These are phyloP conservation scores for Anisognathus igniventris DNA, from an alignment of 2,797 vertebrate genomes.

Conservation along the genomic window DNA sequence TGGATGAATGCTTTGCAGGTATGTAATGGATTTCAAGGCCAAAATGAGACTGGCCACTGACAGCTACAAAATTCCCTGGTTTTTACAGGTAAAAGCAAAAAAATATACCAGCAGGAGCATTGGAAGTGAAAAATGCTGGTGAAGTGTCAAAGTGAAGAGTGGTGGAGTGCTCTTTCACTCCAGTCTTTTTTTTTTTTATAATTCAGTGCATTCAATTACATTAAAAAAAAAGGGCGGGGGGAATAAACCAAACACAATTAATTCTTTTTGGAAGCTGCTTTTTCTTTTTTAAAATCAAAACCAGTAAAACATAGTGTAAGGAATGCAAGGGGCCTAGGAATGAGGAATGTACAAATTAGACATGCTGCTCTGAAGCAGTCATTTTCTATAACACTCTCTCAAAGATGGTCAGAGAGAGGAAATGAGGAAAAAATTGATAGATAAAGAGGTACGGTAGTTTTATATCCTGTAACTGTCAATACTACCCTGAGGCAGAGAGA, in stretches of 20 bases:
- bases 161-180: background rate
- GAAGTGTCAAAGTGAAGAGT: background rate
- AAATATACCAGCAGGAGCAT: background rate
- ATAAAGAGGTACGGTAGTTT: background rate
- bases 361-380: background rate
- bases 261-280: background rate
- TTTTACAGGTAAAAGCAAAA: background rate
- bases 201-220: background rate
- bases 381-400: background rate
- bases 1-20: background rate
- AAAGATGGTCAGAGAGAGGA: background rate
- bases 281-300: background rate
- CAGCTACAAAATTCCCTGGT: accelerated
- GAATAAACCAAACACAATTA: background rate
- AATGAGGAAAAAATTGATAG: background rate
- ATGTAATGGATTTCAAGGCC: background rate
- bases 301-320: background rate
- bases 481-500: background rate
- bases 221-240: accelerated
- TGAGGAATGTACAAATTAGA: background rate
- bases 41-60: background rate
- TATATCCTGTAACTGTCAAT: background rate
- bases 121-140: background rate
- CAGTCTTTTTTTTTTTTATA: background rate
- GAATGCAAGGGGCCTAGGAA: background rate